Conservation (phyloP, 2,113 vertebrate genomes). For the Percina caprodes region DNA sequence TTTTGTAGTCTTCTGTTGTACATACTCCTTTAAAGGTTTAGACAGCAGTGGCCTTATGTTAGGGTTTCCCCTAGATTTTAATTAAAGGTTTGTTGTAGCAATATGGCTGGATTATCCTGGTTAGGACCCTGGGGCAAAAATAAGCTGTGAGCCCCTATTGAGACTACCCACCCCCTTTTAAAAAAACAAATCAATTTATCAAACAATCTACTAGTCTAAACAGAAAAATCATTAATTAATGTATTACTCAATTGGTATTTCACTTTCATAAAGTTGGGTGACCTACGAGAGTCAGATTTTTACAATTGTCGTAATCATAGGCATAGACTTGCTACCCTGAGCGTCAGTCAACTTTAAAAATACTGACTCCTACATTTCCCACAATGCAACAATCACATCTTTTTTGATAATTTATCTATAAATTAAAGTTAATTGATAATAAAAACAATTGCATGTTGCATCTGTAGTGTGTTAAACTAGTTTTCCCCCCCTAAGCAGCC, state of each 20-base stretch:
- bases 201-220: not conserved
- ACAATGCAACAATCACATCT: not conserved
- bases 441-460: not conserved
- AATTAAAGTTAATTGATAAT: not conserved
- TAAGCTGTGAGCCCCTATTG: not conserved
- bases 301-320: no score
- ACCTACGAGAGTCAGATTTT: no score
- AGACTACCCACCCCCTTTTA: not conserved
- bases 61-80: conserved; percentile 25
- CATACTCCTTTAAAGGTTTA: not conserved
- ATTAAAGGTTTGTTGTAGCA: conserved; percentile 45
- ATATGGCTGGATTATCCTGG: not conserved
- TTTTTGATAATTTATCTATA: not conserved
- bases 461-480: not conserved
- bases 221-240: not conserved
- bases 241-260: no score
- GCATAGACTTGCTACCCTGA: not conserved
- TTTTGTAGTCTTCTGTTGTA: conserved; percentile 15
- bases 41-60: conserved; percentile 34
- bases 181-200: not conserved
- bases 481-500: no score
- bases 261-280: no score
- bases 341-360: not conserved
- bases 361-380: not conserved
- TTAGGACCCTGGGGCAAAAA: not conserved